Base-by-base conservation (phyloP, 37 sponge, comb jelly and placozoan genomes). In the Beroe forskalii region DNA sequence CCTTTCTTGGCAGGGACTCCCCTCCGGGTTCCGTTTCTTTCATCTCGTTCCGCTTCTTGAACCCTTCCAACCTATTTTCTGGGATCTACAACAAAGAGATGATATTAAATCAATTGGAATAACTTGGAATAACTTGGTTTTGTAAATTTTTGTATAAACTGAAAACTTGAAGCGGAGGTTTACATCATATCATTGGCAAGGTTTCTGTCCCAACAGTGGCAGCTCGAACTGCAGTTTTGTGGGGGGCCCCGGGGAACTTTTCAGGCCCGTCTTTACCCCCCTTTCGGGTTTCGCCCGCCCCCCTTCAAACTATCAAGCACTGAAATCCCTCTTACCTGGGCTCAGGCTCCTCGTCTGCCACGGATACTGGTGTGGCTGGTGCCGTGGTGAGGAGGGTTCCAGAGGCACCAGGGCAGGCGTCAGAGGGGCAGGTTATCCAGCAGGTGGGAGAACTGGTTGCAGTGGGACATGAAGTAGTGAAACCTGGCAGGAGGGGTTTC, bases 41-140 rank as follows among this genome's bases (percentile, higher is more conserved):
- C 86, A 80, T 22, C 6, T 80, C 86, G 27, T n/a, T 38, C 27
- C 86, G 44, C 86, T 80, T 80, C 30, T 80, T 80, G 48, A 80
- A 80, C n/a, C 86, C 86, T 27, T 80, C 86, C 12, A 80, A 38
- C 12, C 86, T 32, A n/a, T 80, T 80, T 0, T 41, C 55, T 20
- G 86, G 86, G 0, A 80, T 80, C 86, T 69, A 37, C 32, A 48
- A 12, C 6, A 48, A n/a, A n/a, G n/a, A n/a, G n/a, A n/a, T n/a
- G n/a, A n/a, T n/a, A n/a, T n/a, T n/a, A n/a, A n/a, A n/a, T n/a
- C n/a, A n/a, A n/a, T n/a, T n/a, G n/a, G n/a, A n/a, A n/a, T n/a
- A n/a, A n/a, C n/a, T n/a, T n/a, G n/a, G n/a, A n/a, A n/a, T n/a
- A n/a, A n/a, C n/a, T n/a, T n/a, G n/a, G n/a, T n/a, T n/a, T n/a